These are phyloP conservation scores for Actinemys pallida DNA, from an alignment of 2,113 vertebrate species.

Conservation along the genomic window DNA sequence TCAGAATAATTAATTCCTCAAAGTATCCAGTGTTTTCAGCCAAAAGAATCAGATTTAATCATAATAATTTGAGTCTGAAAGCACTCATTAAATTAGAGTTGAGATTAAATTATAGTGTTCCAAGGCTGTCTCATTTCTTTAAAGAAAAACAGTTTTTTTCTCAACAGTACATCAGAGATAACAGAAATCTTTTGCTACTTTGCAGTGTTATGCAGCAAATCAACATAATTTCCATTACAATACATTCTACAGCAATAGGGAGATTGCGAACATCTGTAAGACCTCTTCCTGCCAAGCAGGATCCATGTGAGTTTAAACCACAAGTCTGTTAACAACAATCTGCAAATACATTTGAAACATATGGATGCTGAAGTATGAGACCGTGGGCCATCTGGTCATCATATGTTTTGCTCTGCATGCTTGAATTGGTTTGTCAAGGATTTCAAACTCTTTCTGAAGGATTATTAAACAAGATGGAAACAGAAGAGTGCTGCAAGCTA, in stretches of 20 bases:
- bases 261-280: conserved; percentile 39
- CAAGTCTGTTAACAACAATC: conserved; percentile 8
- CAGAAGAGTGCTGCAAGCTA: not conserved
- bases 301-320: conserved; percentile 21
- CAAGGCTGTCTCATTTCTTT: not conserved
- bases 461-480: conserved; percentile 11
- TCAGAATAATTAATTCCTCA: not conserved
- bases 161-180: not conserved
- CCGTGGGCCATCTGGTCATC: conserved; percentile 59
- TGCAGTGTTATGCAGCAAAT: not conserved
- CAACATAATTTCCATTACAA: not conserved
- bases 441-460: conserved; percentile 26
- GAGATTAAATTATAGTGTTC: not conserved
- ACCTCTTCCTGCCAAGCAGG: not conserved
- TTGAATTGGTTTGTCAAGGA: conserved; percentile 30
- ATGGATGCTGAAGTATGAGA: conserved; percentile 10
- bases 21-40: not conserved
- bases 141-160: not conserved
- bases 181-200: not conserved
- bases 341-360: conserved; percentile 32
- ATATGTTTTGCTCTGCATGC: conserved; percentile 15
- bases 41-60: not conserved
- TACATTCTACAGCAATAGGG: accelerated
- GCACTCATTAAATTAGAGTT: not conserved
- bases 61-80: not conserved